Conservation (phyloP, 2,113 vertebrate genomes). For the Candoia aspera region DNA sequence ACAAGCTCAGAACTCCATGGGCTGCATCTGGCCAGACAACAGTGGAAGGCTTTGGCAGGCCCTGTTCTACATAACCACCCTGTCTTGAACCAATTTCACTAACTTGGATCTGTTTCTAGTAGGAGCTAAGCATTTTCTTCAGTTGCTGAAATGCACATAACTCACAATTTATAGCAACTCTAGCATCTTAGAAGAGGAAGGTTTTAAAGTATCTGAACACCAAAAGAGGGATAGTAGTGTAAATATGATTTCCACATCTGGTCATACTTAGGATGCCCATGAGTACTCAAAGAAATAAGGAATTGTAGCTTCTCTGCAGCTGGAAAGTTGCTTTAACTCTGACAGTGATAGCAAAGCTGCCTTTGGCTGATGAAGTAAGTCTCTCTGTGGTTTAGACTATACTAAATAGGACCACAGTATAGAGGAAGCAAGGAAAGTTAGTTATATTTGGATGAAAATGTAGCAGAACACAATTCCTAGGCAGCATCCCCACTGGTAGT, state of each 20-base stretch:
- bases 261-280: neutral
- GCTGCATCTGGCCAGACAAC: neutral
- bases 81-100: neutral
- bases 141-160: neutral
- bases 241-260: neutral
- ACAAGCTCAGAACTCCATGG: neutral
- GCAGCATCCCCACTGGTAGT: neutral
- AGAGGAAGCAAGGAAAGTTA: neutral
- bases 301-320: fast-evolving
- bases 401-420: neutral
- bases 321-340: neutral
- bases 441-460: neutral
- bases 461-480: neutral
- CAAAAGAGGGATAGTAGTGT: neutral
- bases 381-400: neutral
- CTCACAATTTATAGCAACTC: neutral
- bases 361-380: neutral
- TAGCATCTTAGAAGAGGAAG: neutral
- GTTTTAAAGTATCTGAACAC: neutral
- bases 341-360: neutral
- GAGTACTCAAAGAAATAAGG: fast-evolving
- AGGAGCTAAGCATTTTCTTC: neutral
- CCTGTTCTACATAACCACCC: neutral
- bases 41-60: neutral
- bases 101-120: neutral